These are phyloP conservation scores for Venustoraphidia nigricollis DNA, from an alignment of 2,888 invertebrate species.

Conservation along the genomic window DNA sequence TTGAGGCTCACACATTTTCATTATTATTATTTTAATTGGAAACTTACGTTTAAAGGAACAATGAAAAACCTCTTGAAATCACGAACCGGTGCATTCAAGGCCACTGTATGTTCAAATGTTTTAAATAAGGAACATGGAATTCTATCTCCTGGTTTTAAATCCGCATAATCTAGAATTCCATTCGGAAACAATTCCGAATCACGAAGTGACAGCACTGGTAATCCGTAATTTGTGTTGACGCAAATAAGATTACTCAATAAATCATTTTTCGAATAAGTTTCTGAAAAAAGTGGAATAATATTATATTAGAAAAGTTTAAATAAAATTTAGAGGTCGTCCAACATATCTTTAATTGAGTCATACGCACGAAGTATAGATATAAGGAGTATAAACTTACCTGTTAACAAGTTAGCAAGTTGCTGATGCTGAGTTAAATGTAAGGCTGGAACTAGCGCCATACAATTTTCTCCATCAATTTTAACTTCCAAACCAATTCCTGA, in stretches of 20 bases:
- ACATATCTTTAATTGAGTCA: no score
- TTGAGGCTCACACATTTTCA: no score
- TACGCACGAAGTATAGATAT: no score
- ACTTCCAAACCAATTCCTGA: constrained; percentile 24
- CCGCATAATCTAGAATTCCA: constrained; percentile 13
- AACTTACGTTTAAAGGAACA: constrained; percentile 16
- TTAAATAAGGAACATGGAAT: constrained; percentile 19
- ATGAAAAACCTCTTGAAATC: constrained; percentile 15
- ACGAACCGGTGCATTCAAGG: constrained; percentile 14
- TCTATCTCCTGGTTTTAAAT: constrained; percentile 15
- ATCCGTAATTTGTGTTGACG: constrained; percentile 12
- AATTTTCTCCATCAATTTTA: constrained; percentile 16
- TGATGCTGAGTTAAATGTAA: constrained; percentile 23
- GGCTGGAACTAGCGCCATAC: constrained; percentile 25
- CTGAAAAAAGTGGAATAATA: constrained; percentile 12
- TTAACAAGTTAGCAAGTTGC: constrained; percentile 21
- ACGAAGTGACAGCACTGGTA: constrained; percentile 18
- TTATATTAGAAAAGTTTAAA: constrained; percentile 1
- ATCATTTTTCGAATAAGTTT: constrained; percentile 17
- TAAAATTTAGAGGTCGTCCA: constrained; percentile 6
- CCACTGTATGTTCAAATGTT: constrained; percentile 16
- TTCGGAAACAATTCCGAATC: constrained; percentile 15
- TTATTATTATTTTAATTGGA: no score
- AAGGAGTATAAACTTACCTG: constrained; percentile 14
- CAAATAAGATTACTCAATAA: constrained; percentile 19